phyloP scores from a whole-genome alignment of 2,797 vertebrate species.

The Pteropus rufus region DNA sequence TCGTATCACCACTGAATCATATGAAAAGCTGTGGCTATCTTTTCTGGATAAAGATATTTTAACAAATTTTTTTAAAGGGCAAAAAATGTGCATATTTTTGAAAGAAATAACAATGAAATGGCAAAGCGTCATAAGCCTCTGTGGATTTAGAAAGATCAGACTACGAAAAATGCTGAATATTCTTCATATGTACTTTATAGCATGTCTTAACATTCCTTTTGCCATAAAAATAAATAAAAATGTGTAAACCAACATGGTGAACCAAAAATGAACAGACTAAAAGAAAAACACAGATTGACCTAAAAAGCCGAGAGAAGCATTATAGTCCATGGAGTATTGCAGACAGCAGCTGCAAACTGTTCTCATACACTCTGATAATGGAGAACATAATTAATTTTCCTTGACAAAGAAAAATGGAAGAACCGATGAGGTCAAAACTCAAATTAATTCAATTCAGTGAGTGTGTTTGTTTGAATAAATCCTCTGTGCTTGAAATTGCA shows the following conservation, averaged over 20 bases:
- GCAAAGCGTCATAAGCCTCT: background rate
- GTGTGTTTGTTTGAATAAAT: conserved; percentile 40
- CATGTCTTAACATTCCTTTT: background rate
- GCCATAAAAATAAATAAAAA: conserved; percentile 36
- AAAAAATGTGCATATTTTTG: background rate
- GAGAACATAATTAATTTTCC: conserved; percentile 64
- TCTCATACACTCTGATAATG: conserved; percentile 52
- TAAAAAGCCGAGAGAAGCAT: background rate
- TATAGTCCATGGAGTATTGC: background rate
- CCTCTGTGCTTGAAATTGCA: background rate
- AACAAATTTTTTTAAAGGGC: background rate
- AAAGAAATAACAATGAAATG: background rate
- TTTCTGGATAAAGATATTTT: background rate
- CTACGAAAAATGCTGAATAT: background rate
- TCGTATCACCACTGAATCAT: background rate
- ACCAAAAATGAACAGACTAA: background rate
- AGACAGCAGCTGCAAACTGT: conserved; percentile 54
- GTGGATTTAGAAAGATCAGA: background rate
- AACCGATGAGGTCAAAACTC: conserved; percentile 57
- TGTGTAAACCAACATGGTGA: background rate
- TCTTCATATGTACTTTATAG: background rate
- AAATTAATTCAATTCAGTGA: conserved; percentile 57
- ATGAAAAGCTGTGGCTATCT: background rate
- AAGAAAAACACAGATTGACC: conserved; percentile 14
- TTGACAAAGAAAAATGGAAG: conserved; percentile 62